Conservation (phyloP, 2,888 invertebrate genomes). For the Idaea biselata region DNA sequence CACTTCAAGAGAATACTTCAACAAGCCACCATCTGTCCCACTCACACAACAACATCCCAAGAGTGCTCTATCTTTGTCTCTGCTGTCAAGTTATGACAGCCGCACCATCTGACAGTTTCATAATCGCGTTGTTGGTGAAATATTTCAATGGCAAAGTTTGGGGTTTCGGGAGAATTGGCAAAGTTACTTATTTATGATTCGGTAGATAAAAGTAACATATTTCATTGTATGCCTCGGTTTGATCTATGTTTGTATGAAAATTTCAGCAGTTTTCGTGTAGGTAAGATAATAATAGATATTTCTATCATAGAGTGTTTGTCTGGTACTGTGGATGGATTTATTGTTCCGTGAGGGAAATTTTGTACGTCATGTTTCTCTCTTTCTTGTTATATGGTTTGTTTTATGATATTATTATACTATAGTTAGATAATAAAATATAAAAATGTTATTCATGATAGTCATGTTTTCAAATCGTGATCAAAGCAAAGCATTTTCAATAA, state of each 20-base stretch:
- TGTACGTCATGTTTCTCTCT: not conserved
- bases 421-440: not conserved
- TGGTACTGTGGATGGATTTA: not conserved
- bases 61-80: slow-evolving; percentile 27
- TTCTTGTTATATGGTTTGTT: not conserved
- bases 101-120: slow-evolving; percentile 24
- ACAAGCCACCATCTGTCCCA: slow-evolving; percentile 15
- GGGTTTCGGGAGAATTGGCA: slow-evolving; percentile 12
- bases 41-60: slow-evolving; percentile 17
- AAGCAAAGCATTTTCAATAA: too few species aligned
- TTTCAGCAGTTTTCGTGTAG: slow-evolving; percentile 10
- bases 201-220: slow-evolving; percentile 3
- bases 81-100: slow-evolving; percentile 29
- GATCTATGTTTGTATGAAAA: slow-evolving; percentile 8
- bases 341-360: not conserved
- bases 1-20: slow-evolving; percentile 32
- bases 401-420: not conserved
- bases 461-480: not conserved
- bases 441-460: not conserved
- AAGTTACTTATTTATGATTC: slow-evolving; percentile 14
- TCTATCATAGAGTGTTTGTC: not conserved
- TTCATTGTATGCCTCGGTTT: not conserved
- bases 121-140: slow-evolving; percentile 25
- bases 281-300: slow-evolving; percentile 5
- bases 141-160: slow-evolving; percentile 17